Evolutionary conservation across 2,797 vertebrate genomes (phyloP).

Genomic region (Fistularia commersonii): DNA sequence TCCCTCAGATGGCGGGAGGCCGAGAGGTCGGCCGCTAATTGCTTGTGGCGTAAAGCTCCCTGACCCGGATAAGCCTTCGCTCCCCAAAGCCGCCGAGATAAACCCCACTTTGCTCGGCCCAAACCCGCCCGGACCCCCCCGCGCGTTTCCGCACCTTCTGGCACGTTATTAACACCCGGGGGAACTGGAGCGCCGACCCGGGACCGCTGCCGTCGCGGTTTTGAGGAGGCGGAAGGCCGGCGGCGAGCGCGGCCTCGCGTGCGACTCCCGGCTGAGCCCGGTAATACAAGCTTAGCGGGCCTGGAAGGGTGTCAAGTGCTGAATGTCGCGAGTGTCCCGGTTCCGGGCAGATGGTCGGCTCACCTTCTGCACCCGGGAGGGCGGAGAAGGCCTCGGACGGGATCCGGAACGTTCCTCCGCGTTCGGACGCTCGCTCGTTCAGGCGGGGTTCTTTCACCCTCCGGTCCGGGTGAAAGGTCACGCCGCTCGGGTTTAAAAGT

Average conservation of each 20-base stretch:
- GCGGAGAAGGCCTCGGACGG: too few species aligned
- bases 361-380: too few species aligned
- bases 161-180: conserved; percentile 49
- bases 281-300: conserved; percentile 54
- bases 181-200: background rate
- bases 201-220: too few species aligned
- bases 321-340: conserved; percentile 49
- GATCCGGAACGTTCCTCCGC: too few species aligned
- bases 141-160: conserved; percentile 61
- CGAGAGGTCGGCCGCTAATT: conserved; percentile 76
- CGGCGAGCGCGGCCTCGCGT: conserved; percentile 37
- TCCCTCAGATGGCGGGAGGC: conserved; percentile 64
- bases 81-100: conserved; percentile 77
- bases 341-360: conserved; percentile 38
- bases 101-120: conserved; percentile 82
- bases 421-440: too few species aligned
- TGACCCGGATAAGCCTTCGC: conserved; percentile 79
- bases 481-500: too few species aligned
- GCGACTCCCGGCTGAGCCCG: conserved; percentile 23
- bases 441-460: too few species aligned
- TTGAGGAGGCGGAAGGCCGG: background rate
- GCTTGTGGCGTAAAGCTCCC: conserved; percentile 81
- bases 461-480: too few species aligned
- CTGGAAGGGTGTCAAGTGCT: conserved; percentile 26
- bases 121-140: conserved; percentile 53